These are phyloP conservation scores for Onychorhynchus coronatus DNA, from an alignment of 2,113 vertebrate genomes.

Conservation along the genomic window DNA sequence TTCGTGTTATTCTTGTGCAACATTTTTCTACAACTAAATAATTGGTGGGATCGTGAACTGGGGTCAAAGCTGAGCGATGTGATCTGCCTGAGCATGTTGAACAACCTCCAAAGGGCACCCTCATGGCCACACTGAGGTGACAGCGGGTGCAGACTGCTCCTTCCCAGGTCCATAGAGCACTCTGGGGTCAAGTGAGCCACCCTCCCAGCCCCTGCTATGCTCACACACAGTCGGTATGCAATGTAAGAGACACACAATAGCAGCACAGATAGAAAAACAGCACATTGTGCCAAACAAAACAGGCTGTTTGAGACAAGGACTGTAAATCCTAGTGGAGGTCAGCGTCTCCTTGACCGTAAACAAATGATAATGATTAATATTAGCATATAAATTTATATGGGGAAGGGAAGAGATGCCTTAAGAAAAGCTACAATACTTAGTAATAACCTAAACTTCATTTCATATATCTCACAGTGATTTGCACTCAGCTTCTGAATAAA, in stretches of 20 bases:
- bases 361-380: background rate
- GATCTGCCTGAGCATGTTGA: background rate
- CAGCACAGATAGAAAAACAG: background rate
- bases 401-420: background rate
- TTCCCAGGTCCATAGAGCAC: background rate
- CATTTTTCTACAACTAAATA: background rate
- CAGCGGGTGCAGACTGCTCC: background rate
- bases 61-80: accelerated
- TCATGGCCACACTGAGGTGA: accelerated
- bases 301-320: background rate
- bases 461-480: background rate
- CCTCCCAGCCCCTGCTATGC: accelerated
- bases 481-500: conserved; percentile 38
- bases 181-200: accelerated
- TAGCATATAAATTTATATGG: background rate
- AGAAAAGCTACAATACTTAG: background rate
- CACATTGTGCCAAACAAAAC: background rate
- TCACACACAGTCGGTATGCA: accelerated
- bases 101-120: background rate
- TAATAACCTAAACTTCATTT: background rate
- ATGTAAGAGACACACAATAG: background rate
- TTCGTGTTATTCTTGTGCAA: background rate
- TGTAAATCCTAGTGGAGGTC: background rate
- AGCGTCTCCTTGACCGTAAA: background rate
- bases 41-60: background rate